These are phyloP conservation scores for Pimpla rufipes DNA, from an alignment of 2,888 invertebrate species.

Conservation along the genomic window DNA sequence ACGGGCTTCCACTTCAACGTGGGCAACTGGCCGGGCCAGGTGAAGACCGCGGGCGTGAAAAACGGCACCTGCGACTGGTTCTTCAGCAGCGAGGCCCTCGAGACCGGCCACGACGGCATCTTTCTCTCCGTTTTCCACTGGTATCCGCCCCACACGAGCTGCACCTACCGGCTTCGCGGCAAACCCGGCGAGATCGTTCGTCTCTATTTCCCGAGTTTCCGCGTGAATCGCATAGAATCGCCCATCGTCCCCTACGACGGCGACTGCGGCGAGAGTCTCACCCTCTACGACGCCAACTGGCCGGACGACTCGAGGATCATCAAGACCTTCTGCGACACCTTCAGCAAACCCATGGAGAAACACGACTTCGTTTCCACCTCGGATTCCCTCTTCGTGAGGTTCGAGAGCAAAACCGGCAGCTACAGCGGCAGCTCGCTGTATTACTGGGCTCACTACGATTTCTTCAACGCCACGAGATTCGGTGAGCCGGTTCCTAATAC, in stretches of 20 bases:
- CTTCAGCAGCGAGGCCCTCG: constrained; percentile 92
- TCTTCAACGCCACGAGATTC: constrained; percentile 95
- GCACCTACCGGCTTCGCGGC: constrained; percentile 96
- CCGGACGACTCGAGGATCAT: constrained; percentile 96
- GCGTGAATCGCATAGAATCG: constrained; percentile 95
- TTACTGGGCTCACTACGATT: constrained; percentile 97
- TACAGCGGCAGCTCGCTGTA: constrained; percentile 97
- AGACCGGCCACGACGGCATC: constrained; percentile 94
- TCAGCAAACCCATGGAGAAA: constrained; percentile 96
- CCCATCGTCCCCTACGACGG: constrained; percentile 95
- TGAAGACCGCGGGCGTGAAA: constrained; percentile 94
- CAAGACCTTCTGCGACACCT: constrained; percentile 97
- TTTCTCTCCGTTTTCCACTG: constrained; percentile 97
- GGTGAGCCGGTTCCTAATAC: constrained; percentile 92
- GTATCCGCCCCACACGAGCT: constrained; percentile 97
- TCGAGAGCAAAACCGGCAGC: constrained; percentile 96
- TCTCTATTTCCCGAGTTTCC: constrained; percentile 96
- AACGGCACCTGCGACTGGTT: constrained; percentile 96
- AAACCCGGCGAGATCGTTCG: constrained; percentile 94
- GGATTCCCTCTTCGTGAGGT: constrained; percentile 94
- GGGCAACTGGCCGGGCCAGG: constrained; percentile 97
- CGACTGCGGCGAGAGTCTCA: constrained; percentile 96
- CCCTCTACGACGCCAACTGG: constrained; percentile 95
- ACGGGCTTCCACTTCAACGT: constrained; percentile 98
- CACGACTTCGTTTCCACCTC: constrained; percentile 96